Conservation (phyloP, 2,888 invertebrate species). For the Acanthoscelides obtectus region DNA sequence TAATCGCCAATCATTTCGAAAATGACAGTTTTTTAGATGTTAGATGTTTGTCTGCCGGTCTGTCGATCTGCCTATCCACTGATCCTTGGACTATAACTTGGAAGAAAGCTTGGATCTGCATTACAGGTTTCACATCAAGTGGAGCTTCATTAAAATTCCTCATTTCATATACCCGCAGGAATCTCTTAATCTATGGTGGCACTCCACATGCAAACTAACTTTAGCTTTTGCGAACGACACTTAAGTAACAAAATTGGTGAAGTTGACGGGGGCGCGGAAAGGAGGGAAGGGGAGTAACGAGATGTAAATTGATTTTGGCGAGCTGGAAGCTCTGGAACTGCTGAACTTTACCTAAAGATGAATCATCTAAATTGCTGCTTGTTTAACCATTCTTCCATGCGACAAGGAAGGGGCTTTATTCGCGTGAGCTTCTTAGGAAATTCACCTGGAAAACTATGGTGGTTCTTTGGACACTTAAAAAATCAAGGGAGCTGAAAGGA, state of each 20-base stretch:
- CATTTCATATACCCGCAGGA: background rate
- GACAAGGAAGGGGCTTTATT: slow-evolving; percentile 14
- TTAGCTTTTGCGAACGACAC: background rate
- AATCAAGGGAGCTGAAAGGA: no score
- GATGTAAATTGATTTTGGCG: slow-evolving; percentile 48
- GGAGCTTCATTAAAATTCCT: background rate
- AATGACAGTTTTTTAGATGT: no score
- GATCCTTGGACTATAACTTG: no score
- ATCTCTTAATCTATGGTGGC: background rate
- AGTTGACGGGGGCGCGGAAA: slow-evolving; percentile 21
- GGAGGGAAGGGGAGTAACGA: slow-evolving; percentile 41
- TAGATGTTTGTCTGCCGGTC: no score
- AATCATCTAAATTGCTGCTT: slow-evolving; percentile 44
- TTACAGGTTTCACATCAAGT: background rate
- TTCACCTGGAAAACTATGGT: no score
- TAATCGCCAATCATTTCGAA: no score
- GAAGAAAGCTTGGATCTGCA: no score
- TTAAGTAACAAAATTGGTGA: slow-evolving; percentile 8
- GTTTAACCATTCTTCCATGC: slow-evolving; percentile 36
- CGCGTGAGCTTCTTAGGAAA: slow-evolving; percentile 12
- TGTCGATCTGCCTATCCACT: no score
- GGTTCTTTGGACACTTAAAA: no score
- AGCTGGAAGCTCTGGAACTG: slow-evolving; percentile 43
- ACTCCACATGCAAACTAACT: background rate
- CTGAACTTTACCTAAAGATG: slow-evolving; percentile 46